These are phyloP conservation scores for Rhinopomastus cyanomelas DNA, from an alignment of 2,113 vertebrate genomes.

Conservation along the genomic window DNA sequence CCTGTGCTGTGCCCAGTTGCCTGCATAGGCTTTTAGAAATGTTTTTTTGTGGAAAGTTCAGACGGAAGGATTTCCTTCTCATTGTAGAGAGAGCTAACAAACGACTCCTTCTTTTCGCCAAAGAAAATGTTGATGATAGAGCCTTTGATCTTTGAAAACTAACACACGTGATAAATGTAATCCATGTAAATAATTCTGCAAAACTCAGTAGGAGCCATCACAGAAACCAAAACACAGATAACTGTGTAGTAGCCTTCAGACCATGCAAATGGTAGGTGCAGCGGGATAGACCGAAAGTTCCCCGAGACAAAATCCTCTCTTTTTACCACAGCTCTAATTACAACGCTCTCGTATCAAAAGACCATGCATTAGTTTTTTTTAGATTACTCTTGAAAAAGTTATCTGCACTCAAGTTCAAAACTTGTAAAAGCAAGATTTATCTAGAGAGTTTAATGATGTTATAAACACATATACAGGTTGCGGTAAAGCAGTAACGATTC, in stretches of 20 bases:
- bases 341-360: background rate
- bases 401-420: background rate
- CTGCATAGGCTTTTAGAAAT: background rate
- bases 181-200: background rate
- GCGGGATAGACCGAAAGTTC: background rate
- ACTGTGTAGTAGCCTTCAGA: background rate
- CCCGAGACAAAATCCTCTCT: background rate
- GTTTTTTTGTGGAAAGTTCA: background rate
- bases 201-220: background rate
- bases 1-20: background rate
- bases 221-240: background rate
- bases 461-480: background rate
- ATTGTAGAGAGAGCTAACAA: background rate
- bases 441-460: background rate
- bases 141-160: constrained; percentile 16
- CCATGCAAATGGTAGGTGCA: background rate
- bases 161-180: background rate
- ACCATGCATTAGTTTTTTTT: background rate
- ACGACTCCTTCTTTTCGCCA: background rate
- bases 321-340: background rate
- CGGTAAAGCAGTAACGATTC: background rate
- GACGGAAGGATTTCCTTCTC: background rate
- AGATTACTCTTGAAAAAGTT: background rate
- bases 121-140: background rate
- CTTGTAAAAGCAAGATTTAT: background rate